Conservation (phyloP, 2,797 vertebrate species). For the Falco naumanni region DNA sequence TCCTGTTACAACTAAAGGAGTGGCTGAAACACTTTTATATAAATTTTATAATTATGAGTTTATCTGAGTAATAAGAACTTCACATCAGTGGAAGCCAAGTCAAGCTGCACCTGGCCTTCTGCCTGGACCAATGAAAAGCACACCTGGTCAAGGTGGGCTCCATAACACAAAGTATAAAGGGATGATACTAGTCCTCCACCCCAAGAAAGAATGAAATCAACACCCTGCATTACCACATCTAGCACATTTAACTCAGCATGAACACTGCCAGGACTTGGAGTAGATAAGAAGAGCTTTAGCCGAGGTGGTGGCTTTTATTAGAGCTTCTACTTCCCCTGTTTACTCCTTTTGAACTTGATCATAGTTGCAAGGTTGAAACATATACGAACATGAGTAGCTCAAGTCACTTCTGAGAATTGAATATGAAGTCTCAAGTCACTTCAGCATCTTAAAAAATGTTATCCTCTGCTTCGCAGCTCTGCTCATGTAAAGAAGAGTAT, state of each 20-base stretch:
- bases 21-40: background rate
- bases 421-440: background rate
- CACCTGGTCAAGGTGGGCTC: background rate
- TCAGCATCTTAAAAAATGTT: background rate
- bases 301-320: background rate
- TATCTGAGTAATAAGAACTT: background rate
- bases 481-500: background rate
- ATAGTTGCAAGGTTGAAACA: background rate
- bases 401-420: background rate
- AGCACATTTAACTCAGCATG: background rate
- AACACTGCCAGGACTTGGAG: background rate
- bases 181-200: background rate
- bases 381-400: background rate
- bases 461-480: background rate
- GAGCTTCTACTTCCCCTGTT: background rate
- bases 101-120: background rate
- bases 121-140: background rate
- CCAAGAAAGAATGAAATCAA: background rate
- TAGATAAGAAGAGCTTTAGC: background rate
- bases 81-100: background rate
- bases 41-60: background rate
- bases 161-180: background rate
- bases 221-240: background rate
- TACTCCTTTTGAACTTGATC: background rate
- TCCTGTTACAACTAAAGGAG: background rate